Evolutionary conservation across 2,113 vertebrate genomes (phyloP).

Genomic region (Lagopus leucura): DNA sequence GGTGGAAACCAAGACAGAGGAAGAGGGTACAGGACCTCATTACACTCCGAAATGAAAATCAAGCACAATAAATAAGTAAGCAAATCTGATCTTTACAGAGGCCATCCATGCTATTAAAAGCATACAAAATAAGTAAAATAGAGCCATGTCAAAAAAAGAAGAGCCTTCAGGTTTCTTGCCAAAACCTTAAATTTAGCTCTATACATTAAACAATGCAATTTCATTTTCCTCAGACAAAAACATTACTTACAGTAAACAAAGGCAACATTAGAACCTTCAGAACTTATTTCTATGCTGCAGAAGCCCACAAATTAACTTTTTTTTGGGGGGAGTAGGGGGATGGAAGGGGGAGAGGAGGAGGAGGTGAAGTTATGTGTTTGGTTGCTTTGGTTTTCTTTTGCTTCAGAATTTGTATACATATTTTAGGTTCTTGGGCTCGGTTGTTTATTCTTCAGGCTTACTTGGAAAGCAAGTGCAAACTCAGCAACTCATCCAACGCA

Average conservation of each 20-base stretch:
- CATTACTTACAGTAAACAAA: background rate
- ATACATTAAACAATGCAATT: background rate
- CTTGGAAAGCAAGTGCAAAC: background rate
- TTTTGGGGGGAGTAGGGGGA: too few species aligned
- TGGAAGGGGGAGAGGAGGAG: background rate
- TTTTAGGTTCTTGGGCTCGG: background rate
- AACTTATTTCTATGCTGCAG: background rate
- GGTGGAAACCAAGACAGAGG: background rate
- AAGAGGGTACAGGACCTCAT: background rate
- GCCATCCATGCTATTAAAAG: background rate
- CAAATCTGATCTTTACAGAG: background rate
- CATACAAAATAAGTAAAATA: background rate
- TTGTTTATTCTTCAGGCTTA: conserved; percentile 15
- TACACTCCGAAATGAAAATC: background rate
- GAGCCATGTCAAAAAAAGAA: background rate
- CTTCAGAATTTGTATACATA: background rate
- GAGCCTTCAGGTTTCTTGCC: background rate
- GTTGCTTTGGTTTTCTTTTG: background rate
- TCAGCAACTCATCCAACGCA: background rate
- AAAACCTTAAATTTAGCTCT: background rate
- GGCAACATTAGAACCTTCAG: background rate
- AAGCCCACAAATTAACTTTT: conserved; percentile 37
- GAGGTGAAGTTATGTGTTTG: background rate
- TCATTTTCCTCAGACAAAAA: background rate
- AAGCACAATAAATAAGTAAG: background rate